Conservation (phyloP, 2,888 invertebrate genomes). For the Cataglyphis cursor region DNA sequence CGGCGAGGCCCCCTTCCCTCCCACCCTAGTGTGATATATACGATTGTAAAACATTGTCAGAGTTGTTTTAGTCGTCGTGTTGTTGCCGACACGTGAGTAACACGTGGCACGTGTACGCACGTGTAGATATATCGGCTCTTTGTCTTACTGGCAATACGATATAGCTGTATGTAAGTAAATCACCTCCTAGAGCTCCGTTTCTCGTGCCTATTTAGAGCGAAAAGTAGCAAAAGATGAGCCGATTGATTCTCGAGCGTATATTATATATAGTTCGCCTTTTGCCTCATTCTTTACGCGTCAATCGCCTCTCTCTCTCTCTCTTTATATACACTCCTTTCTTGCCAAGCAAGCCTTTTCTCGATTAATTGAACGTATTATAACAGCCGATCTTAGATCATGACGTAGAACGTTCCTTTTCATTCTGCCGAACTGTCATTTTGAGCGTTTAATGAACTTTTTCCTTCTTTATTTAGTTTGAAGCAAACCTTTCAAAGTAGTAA, state of each 20-base stretch:
- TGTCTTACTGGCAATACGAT: constrained; percentile 76
- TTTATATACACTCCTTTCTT: constrained; percentile 29
- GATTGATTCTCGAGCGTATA: constrained; percentile 60
- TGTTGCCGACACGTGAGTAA: constrained; percentile 71
- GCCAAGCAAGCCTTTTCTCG: constrained; percentile 33
- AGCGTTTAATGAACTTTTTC: constrained; percentile 4
- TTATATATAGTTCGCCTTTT: constrained; percentile 72
- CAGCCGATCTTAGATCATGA: constrained; percentile 22
- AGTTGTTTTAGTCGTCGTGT: constrained; percentile 76
- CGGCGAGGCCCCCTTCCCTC: neutral
- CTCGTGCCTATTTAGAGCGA: constrained; percentile 6
- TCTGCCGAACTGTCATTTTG: constrained; percentile 31
- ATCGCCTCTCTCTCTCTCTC: constrained; percentile 17
- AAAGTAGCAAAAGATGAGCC: constrained; percentile 38
- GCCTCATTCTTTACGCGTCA: constrained; percentile 63
- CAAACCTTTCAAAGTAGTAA: constrained; percentile 16
- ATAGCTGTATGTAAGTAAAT: constrained; percentile 79
- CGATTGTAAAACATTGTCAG: constrained; percentile 74
- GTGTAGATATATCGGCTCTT: constrained; percentile 73
- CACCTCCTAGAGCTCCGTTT: constrained; percentile 55
- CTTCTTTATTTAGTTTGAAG: constrained; percentile 33
- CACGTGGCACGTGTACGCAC: constrained; percentile 63
- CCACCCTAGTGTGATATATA: constrained; percentile 69
- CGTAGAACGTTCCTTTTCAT: constrained; percentile 46
- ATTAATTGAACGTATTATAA: constrained; percentile 32